These are phyloP conservation scores for Oceanodroma tethys DNA, from an alignment of 2,113 vertebrate species.

Conservation along the genomic window DNA sequence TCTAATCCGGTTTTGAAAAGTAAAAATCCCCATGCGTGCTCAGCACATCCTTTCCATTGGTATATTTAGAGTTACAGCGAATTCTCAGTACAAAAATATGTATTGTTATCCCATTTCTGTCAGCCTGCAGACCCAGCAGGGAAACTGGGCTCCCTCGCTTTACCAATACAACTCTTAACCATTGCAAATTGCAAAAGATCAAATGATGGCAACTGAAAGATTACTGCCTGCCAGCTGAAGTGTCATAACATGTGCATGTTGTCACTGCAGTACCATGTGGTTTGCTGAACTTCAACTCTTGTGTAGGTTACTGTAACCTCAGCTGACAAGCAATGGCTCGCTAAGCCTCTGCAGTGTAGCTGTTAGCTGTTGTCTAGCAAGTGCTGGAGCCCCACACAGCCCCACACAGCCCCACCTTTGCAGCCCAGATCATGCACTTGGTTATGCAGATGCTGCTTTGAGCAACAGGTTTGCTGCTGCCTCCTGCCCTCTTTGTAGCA, in stretches of 20 bases:
- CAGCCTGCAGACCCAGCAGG: not conserved
- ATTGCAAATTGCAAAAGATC: not conserved
- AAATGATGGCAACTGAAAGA: not conserved
- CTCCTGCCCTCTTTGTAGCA: not conserved
- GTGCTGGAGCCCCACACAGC: rapidly evolving
- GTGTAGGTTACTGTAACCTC: not conserved
- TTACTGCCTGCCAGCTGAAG: not conserved
- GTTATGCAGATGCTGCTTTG: not conserved
- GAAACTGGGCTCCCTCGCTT: not conserved
- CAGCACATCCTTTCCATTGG: not conserved
- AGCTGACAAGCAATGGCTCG: rapidly evolving
- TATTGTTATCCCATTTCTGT: not conserved
- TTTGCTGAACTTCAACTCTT: not conserved
- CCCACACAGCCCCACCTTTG: rapidly evolving
- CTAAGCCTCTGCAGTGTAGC: not conserved
- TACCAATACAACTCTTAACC: not conserved
- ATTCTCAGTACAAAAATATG: not conserved
- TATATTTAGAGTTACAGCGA: not conserved
- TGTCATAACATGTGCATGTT: rapidly evolving
- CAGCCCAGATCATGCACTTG: rapidly evolving
- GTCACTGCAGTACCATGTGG: not conserved
- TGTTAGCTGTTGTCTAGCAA: not conserved
- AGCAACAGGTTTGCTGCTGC: not conserved
- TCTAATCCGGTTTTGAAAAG: not conserved
- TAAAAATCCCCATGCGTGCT: not conserved